Percentiles rank a stretch among this genome's conserved stretches.
These are phyloP conservation scores for Parelbella ahira DNA, from an alignment of 2,888 invertebrate species.

Conservation along the genomic window DNA sequence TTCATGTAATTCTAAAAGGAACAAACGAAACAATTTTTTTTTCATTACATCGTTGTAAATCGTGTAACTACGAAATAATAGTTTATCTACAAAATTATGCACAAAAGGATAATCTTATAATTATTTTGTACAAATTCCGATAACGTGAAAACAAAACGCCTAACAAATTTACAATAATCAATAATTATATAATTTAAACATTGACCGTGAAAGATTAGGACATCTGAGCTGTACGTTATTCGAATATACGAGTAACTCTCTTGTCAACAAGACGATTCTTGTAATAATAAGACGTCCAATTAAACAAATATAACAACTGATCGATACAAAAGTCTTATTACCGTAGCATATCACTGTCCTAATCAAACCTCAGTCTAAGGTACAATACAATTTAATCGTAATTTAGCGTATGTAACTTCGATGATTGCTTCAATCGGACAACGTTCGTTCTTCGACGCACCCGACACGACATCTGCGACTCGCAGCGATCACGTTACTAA, in stretches of 20 bases:
- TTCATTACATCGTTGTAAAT: slow-evolving; percentile 8
- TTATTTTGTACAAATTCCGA: slow-evolving; percentile 70
- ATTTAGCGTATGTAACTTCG: slow-evolving; percentile 19
- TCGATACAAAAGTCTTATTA: slow-evolving; percentile 22
- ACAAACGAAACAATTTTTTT: slow-evolving; percentile 21
- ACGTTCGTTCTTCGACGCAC: slow-evolving; percentile 24
- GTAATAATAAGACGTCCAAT: slow-evolving; percentile 17
- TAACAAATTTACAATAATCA: slow-evolving; percentile 39
- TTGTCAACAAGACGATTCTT: slow-evolving; percentile 11
- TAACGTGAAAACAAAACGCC: slow-evolving; percentile 53
- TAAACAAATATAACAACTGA: slow-evolving; percentile 8
- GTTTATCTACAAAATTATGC: slow-evolving; percentile 61
- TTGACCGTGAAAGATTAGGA: slow-evolving; percentile 32
- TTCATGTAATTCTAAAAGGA: slow-evolving; percentile 22
- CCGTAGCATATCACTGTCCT: slow-evolving; percentile 39
- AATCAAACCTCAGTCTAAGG: slow-evolving; percentile 40
- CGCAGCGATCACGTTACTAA: slow-evolving; percentile 66
- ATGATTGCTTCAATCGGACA: slow-evolving; percentile 26
- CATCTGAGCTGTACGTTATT: slow-evolving; percentile 21
- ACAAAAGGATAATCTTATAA: slow-evolving; percentile 52
- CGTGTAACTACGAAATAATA: slow-evolving; percentile 31
- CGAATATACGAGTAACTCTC: slow-evolving; percentile 4
- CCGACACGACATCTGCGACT: slow-evolving; percentile 43
- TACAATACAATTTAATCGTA: slow-evolving; percentile 28
- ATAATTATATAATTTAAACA: slow-evolving; percentile 45